phyloP scores from a whole-genome alignment of 2,797 vertebrate species.

The Limnodromus scolopaceus region DNA sequence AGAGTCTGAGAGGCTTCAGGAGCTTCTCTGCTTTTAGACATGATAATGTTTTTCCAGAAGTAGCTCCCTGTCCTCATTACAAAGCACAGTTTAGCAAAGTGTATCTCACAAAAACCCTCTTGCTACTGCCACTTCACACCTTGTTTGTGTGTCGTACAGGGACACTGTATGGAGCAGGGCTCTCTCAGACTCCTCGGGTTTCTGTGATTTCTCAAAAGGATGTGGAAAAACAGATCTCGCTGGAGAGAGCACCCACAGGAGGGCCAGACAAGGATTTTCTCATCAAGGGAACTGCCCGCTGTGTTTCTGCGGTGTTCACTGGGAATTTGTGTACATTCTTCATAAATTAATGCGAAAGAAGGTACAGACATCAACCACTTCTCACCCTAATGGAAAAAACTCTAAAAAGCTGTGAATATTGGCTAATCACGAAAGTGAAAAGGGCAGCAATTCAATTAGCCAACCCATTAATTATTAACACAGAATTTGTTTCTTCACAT shows the following conservation, averaged over 20 bases:
- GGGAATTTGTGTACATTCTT: background rate
- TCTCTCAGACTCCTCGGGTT: background rate
- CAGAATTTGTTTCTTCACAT: background rate
- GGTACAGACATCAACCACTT: background rate
- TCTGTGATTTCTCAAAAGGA: background rate
- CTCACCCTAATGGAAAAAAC: background rate
- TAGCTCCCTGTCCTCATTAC: background rate
- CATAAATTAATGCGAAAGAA: background rate
- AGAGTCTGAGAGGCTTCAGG: background rate
- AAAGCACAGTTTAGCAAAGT: background rate
- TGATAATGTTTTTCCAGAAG: background rate
- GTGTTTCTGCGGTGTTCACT: background rate
- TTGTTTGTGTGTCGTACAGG: rapidly evolving
- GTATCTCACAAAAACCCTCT: background rate
- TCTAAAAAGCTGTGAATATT: background rate
- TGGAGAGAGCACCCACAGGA: background rate
- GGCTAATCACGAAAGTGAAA: background rate
- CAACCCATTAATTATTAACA: background rate
- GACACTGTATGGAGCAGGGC: background rate
- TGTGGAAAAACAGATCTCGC: background rate
- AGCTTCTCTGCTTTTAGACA: background rate
- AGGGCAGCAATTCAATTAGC: conserved; percentile 5
- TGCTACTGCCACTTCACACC: background rate
- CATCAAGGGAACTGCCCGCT: background rate
- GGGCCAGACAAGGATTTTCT: background rate